Evolutionary conservation across 2,113 vertebrate genomes (phyloP), one percentile per base, ranked within the genome.

Genomic region (Centrocercus urophasianus): DNA sequence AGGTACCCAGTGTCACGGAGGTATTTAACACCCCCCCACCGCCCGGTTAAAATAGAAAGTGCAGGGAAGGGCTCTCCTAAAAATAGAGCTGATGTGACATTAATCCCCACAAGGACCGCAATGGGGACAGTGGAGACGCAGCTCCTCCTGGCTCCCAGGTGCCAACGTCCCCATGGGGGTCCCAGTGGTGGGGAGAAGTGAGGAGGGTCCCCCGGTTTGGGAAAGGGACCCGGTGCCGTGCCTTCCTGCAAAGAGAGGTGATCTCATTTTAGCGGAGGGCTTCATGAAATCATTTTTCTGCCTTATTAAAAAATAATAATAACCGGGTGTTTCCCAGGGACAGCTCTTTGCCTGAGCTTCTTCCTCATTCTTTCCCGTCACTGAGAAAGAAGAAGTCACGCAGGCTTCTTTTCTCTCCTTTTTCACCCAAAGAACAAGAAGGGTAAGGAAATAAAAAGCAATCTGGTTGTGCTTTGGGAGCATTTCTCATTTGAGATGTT

Each of bases 231-330:
- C 10, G 2, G 28, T 0, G 6, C 3, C 42, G 45, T 32, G 60
- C 32, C 45, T 48, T 40, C 8, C 4, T 17, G 30, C n/a, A 88
- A 74, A 27, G 66, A 43, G 84, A 86, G 80, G 27, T 65, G 76
- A 78, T 65, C 88, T 95, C 63, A 10, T 61, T 71, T 54, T 7
- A 89, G 61, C 71, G 20, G 32, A 83, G 57, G 50, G 17, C 40
- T 95, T 88, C 81, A 72, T 52, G 27, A 73, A 66, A 91, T 48
- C 50, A 47, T 89, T 77, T 73, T 40, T 13, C 81, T 75, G 40
- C 85, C 72, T 89, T 93, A 91, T 93, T 86, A 93, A 91, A 93
- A 79, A 91, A 57, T 79, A 56, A 85, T 78, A 85, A 66, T 61
- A 86, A 57, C 40, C 1, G 21, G 88, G 88, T 79, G 81, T 83